Percentiles rank a stretch among this genome's conserved stretches.
These are phyloP conservation scores for Forbesichthys papilliferus DNA, from an alignment of 2,113 vertebrate genomes.

Conservation along the genomic window DNA sequence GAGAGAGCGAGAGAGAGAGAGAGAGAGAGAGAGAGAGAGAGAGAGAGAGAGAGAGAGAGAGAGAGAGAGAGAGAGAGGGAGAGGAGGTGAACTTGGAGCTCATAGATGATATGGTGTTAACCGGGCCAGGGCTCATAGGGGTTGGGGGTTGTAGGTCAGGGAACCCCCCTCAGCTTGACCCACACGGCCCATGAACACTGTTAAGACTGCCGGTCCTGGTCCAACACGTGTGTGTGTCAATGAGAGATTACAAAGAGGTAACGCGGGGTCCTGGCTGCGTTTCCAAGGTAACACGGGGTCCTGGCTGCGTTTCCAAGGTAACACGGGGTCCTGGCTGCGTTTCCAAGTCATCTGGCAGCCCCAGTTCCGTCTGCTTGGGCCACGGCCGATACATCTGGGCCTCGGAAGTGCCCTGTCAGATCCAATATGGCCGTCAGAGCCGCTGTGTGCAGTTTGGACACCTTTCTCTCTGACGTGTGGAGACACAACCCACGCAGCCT, in stretches of 20 bases:
- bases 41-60: no score
- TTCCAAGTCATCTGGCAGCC: slow-evolving; percentile 61
- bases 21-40: slow-evolving; percentile 43
- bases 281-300: slow-evolving; percentile 52
- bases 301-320: slow-evolving; percentile 58
- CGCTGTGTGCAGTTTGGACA: slow-evolving; percentile 51
- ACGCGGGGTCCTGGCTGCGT: slow-evolving; percentile 54
- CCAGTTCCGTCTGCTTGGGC: slow-evolving; percentile 44
- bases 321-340: slow-evolving; percentile 52
- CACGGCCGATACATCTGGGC: slow-evolving; percentile 56
- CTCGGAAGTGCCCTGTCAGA: slow-evolving; percentile 66
- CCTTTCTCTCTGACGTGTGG: slow-evolving; percentile 41
- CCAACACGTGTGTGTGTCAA: slow-evolving; percentile 13
- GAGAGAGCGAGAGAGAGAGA: neutral
- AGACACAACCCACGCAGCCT: slow-evolving; percentile 28
- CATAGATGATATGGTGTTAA: slow-evolving; percentile 42
- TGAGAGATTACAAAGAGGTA: slow-evolving; percentile 47
- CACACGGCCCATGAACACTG: neutral
- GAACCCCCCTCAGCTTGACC: slow-evolving; percentile 13
- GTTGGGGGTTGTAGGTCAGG: neutral
- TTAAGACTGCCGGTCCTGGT: slow-evolving; percentile 12
- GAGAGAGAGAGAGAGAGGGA: slow-evolving; percentile 23
- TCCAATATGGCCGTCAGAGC: slow-evolving; percentile 49
- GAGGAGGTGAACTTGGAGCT: slow-evolving; percentile 18
- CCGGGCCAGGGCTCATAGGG: slow-evolving; percentile 42